Percentiles rank a stretch among this genome's conserved stretches.
Evolutionary conservation across 2,888 invertebrate species (phyloP).

Genomic region (Nomada fucata): DNA sequence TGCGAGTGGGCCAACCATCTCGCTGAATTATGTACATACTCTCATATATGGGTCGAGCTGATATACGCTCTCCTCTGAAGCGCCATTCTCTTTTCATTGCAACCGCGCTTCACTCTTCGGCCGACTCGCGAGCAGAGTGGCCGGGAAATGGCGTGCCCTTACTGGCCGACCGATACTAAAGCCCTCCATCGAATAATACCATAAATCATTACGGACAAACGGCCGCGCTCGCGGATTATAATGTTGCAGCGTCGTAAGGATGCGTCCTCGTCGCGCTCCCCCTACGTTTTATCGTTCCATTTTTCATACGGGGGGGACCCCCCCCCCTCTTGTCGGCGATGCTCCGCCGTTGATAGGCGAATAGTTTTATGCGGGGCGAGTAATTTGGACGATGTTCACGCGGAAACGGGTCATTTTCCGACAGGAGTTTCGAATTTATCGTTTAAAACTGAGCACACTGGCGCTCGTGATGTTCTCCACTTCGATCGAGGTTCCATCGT

Average conservation of each 20-base stretch:
- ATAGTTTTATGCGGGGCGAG: not conserved
- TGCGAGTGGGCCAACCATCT: slow-evolving; percentile 40
- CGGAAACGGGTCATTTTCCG: slow-evolving; percentile 9
- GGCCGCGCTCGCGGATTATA: slow-evolving; percentile 12
- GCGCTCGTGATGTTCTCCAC: slow-evolving; percentile 12
- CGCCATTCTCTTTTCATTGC: slow-evolving; percentile 57
- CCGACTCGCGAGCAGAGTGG: slow-evolving; percentile 3
- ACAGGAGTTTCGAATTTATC: not conserved
- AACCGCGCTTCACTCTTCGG: not conserved
- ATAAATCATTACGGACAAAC: slow-evolving; percentile 30
- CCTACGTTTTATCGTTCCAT: not conserved
- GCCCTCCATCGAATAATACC: slow-evolving; percentile 17
- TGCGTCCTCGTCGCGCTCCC: not conserved
- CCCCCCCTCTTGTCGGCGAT: too few species aligned
- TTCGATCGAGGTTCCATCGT: slow-evolving; percentile 23
- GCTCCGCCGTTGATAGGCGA: not conserved
- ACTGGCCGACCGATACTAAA: slow-evolving; percentile 36
- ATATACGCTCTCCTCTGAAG: slow-evolving; percentile 49
- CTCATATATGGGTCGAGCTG: slow-evolving; percentile 60
- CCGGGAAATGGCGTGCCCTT: slow-evolving; percentile 38
- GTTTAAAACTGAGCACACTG: slow-evolving; percentile 21
- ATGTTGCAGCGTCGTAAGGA: slow-evolving; percentile 10
- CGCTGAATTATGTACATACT: slow-evolving; percentile 55
- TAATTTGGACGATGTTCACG: slow-evolving; percentile 11
- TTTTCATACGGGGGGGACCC: too few species aligned